Evolutionary conservation across 1,140 invertebrate species (phyloP).

Genomic region (Heliconius nattereri): DNA sequence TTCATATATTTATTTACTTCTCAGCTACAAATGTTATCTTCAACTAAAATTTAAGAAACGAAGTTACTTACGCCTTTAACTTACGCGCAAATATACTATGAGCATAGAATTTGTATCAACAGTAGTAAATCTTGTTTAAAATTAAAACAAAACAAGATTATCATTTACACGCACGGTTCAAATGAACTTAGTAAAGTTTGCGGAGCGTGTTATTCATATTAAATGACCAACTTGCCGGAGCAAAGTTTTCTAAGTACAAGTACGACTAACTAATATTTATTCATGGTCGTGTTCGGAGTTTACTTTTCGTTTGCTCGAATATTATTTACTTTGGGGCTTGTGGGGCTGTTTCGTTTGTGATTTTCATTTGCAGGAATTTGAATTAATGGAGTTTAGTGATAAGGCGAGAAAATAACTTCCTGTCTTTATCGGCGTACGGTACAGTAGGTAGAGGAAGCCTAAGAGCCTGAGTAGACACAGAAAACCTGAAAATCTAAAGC

Average conservation of each 20-base stretch:
- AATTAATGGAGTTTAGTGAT: too few relatives aligned
- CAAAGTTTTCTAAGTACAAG: slow-evolving; percentile 7
- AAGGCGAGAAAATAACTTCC: background rate
- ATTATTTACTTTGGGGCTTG: background rate
- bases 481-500: too few relatives aligned
- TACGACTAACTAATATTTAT: slow-evolving; percentile 12
- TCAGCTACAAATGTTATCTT: too few relatives aligned
- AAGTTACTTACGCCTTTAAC: too few relatives aligned
- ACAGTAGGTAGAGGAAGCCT: too few relatives aligned
- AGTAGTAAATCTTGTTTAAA: background rate
- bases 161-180: slow-evolving; percentile 15
- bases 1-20: too few relatives aligned
- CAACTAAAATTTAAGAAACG: too few relatives aligned
- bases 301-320: background rate
- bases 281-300: background rate
- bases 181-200: background rate
- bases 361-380: background rate
- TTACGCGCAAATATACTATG: too few relatives aligned
- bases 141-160: slow-evolving; percentile 8
- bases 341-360: background rate
- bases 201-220: background rate
- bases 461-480: too few relatives aligned
- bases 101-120: background rate
- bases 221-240: slow-evolving; percentile 6
- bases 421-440: too few relatives aligned